These are phyloP conservation scores for Sinocyclocheilus anophthalmus DNA, from an alignment of 2,113 vertebrate genomes.

Conservation along the genomic window DNA sequence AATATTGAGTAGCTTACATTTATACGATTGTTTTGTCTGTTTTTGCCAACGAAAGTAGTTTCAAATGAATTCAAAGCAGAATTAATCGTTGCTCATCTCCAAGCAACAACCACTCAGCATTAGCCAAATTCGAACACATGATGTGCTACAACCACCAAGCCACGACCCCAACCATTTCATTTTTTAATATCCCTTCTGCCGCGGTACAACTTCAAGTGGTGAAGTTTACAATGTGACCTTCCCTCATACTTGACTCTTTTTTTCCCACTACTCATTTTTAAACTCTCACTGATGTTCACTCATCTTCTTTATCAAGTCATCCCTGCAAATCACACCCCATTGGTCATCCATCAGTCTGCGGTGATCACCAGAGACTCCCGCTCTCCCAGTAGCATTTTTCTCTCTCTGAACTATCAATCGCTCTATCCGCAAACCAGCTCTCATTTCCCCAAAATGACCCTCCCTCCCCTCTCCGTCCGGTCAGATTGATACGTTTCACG, in stretches of 20 bases:
- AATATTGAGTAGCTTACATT: not conserved
- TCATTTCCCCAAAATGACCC: conserved; percentile 46
- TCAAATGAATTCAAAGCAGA: not conserved
- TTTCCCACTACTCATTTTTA: conserved; percentile 37
- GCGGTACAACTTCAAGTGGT: conserved; percentile 4
- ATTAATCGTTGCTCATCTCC: not conserved
- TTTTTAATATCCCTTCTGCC: not conserved
- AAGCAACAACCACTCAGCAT: not conserved
- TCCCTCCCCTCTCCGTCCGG: conserved; percentile 24
- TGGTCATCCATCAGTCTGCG: conserved; percentile 40
- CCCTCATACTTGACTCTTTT: conserved; percentile 26
- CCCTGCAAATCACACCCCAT: conserved; percentile 46
- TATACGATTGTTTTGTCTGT: not conserved
- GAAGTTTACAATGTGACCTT: conserved; percentile 38
- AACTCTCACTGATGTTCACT: conserved; percentile 41
- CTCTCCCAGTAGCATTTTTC: conserved; percentile 58
- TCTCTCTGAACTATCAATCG: conserved; percentile 55
- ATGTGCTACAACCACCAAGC: not conserved
- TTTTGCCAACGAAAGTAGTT: not conserved
- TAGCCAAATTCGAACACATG: not conserved
- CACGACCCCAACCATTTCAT: not conserved
- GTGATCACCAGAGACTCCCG: conserved; percentile 54
- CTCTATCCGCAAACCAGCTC: conserved; percentile 46
- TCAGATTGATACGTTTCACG: conserved; percentile 49
- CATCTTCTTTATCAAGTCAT: conserved; percentile 56